Percentiles rank a stretch among this genome's conserved stretches.
These are phyloP conservation scores for Hippolais icterina DNA, from an alignment of 2,113 vertebrate genomes.

Conservation along the genomic window DNA sequence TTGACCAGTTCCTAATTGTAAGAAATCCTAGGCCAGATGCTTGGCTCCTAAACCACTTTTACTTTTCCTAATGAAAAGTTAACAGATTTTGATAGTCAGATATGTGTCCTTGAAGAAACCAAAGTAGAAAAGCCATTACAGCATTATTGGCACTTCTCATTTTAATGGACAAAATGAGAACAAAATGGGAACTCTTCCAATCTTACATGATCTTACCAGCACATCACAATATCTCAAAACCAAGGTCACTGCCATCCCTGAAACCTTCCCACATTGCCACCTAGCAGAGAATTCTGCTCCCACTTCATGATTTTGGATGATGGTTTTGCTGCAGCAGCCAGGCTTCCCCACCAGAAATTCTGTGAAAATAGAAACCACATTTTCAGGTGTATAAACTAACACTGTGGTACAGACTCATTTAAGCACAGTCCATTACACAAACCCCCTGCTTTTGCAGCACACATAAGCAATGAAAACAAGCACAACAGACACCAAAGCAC, in stretches of 20 bases:
- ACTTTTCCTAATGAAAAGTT: not conserved
- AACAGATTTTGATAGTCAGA: not conserved
- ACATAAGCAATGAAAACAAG: not conserved
- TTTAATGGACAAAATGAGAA: not conserved
- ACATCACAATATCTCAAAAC: not conserved
- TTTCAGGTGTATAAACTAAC: not conserved
- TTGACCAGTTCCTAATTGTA: not conserved
- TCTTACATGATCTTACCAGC: not conserved
- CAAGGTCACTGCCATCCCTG: too few species aligned
- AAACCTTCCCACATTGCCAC: not conserved
- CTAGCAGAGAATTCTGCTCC: not conserved
- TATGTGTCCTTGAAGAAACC: not conserved
- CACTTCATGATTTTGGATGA: not conserved
- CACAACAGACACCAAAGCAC: not conserved
- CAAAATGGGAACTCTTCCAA: not conserved
- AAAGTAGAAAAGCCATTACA: not conserved
- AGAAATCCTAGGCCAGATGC: not conserved
- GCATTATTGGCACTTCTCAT: not conserved
- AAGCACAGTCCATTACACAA: fast-evolving
- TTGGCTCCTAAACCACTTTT: not conserved
- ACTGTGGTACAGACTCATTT: not conserved
- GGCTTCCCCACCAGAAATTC: not conserved
- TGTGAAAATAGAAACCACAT: not conserved
- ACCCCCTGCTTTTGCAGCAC: not conserved
- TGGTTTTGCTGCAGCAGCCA: not conserved